phyloP scores from a whole-genome alignment of 2,888 invertebrate species.

The Cotesia congregata region DNA sequence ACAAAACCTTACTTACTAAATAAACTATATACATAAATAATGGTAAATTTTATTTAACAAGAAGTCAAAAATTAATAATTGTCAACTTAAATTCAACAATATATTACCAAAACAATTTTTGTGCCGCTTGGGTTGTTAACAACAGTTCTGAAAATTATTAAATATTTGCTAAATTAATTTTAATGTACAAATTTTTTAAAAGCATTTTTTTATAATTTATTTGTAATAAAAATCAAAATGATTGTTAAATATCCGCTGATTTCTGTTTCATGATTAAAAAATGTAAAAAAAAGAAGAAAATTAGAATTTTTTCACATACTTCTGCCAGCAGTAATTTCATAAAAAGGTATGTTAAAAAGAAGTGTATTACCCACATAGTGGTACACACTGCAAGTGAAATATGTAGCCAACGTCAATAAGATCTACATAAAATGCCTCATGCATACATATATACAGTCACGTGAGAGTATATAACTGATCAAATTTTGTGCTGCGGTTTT shows the following conservation, averaged over 20 bases:
- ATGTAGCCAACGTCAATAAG: not conserved
- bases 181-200: too few species aligned
- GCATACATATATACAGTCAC: not conserved
- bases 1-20: too few species aligned
- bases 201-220: too few species aligned
- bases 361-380: too few species aligned
- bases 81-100: too few species aligned
- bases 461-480: not conserved
- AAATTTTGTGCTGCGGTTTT: not conserved
- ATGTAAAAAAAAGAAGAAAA: constrained; percentile 6
- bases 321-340: not conserved
- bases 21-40: too few species aligned
- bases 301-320: not conserved
- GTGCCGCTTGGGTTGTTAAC: too few species aligned
- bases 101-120: too few species aligned
- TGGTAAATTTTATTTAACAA: too few species aligned
- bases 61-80: too few species aligned
- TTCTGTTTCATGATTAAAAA: not conserved
- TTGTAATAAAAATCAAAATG: not conserved
- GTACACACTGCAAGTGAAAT: not conserved
- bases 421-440: not conserved
- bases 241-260: not conserved
- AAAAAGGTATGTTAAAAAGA: not conserved
- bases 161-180: too few species aligned
- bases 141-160: too few species aligned